phyloP scores from a whole-genome alignment of 2,797 vertebrate species.

The Malurus leucopterus region DNA sequence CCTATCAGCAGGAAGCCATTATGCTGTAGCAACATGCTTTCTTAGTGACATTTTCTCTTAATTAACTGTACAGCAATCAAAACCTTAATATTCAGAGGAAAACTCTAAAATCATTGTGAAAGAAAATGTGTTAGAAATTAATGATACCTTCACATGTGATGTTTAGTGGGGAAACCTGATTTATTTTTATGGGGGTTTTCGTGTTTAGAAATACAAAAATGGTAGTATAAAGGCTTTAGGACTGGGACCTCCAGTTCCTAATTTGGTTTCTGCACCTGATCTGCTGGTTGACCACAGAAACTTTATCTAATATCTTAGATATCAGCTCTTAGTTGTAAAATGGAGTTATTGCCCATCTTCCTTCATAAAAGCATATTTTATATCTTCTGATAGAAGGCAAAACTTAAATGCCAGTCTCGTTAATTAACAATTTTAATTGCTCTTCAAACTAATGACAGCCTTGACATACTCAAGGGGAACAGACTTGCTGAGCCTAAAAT shows the following conservation, averaged over 20 bases:
- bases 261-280: background rate
- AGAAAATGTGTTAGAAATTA: background rate
- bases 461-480: background rate
- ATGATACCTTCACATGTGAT: background rate
- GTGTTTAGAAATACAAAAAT: background rate
- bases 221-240: background rate
- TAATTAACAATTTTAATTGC: background rate
- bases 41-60: conserved; percentile 68
- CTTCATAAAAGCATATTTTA: background rate
- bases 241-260: background rate
- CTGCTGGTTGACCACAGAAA: background rate
- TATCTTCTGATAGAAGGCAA: background rate
- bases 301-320: background rate
- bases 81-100: conserved; percentile 42
- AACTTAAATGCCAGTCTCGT: conserved; percentile 1
- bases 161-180: background rate
- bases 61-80: conserved; percentile 54
- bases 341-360: background rate
- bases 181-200: background rate
- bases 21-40: conserved; percentile 53
- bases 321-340: background rate
- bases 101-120: conserved; percentile 13
- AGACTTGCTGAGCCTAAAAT: background rate
- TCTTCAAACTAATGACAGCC: background rate
- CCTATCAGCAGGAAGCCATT: conserved; percentile 62